Evolutionary conservation across 1,140 invertebrate genomes (phyloP), one percentile per base, ranked within the genome.

Genomic region (Aphelenchoides fujianensis): DNA sequence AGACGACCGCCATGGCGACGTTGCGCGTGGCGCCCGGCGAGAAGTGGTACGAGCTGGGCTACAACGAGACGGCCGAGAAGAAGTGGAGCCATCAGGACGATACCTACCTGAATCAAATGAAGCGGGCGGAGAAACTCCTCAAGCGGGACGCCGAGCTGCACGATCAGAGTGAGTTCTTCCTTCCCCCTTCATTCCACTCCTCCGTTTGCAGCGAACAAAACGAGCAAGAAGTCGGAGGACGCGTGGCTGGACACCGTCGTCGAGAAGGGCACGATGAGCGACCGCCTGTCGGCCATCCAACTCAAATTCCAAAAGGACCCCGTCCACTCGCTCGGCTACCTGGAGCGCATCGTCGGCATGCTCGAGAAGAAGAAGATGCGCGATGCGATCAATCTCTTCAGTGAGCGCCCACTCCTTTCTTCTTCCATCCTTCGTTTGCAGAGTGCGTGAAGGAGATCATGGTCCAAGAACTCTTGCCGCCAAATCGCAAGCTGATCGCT

Each of bases 251-350:
- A 66, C 27, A 77, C 31, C 3, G 78, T 78, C 7, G 37, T 70
- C 12, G 27, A 36, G 19, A 57, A 66, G 3, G 76, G 76, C 27
- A 81, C 76, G 19, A 67, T 77, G 27, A n/a, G 48, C 0, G 94
- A 96, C 85, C 92, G 91, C 87, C 88, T 95, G 54, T 92, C 93
- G 32, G 93, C 93, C 1, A 89, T 90, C 55, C 90, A 91, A 30
- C 85, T 95, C 5, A 84, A 91, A 19, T 90, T 95, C 68, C 91
- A 95, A 87, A 90, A 94, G 78, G 91, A 90, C 78, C 91, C 92
- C 1, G 86, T 94, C 31, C 90, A 91, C 83, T 92, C 91, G 85
- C 82, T 95, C 3, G 79, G 86, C 23, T 88, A 89, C 61, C 79
- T 96, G 3, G 88, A 89, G 59, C 89, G 88, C 78, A 84, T 96